These are phyloP conservation scores for Ganaspis brasiliensis DNA, from an alignment of 2,888 invertebrate genomes.

Conservation along the genomic window DNA sequence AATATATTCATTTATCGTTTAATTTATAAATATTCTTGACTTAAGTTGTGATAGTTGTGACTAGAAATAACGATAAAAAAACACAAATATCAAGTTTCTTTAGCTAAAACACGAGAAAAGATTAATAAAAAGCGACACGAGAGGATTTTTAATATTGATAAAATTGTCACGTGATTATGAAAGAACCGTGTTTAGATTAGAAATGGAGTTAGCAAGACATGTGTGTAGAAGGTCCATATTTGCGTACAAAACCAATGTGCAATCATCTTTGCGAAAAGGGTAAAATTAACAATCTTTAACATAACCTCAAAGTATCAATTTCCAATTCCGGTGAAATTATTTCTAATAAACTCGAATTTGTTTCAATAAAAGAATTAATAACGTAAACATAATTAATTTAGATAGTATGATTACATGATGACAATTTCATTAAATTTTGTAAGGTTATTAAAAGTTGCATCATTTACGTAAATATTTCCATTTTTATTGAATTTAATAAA, in stretches of 20 bases:
- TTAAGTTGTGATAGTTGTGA: background rate
- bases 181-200: slow-evolving; percentile 47
- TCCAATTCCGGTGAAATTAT: background rate
- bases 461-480: too few relatives aligned
- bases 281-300: slow-evolving; percentile 36
- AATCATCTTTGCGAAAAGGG: slow-evolving; percentile 70
- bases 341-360: too few relatives aligned
- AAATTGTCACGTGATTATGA: slow-evolving; percentile 36
- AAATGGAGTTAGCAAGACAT: slow-evolving; percentile 75
- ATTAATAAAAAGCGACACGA: background rate
- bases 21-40: background rate
- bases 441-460: too few relatives aligned
- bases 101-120: too few relatives aligned
- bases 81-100: background rate
- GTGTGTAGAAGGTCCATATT: slow-evolving; percentile 72
- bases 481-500: too few relatives aligned
- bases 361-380: too few relatives aligned
- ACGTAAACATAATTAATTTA: too few relatives aligned
- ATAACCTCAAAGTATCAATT: slow-evolving; percentile 62
- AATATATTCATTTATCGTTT: too few relatives aligned
- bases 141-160: background rate
- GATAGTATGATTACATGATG: too few relatives aligned
- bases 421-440: too few relatives aligned
- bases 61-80: background rate
- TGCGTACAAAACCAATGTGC: slow-evolving; percentile 71